Conservation (phyloP, 1,140 invertebrate species). For the Odontomachus brunneus region DNA sequence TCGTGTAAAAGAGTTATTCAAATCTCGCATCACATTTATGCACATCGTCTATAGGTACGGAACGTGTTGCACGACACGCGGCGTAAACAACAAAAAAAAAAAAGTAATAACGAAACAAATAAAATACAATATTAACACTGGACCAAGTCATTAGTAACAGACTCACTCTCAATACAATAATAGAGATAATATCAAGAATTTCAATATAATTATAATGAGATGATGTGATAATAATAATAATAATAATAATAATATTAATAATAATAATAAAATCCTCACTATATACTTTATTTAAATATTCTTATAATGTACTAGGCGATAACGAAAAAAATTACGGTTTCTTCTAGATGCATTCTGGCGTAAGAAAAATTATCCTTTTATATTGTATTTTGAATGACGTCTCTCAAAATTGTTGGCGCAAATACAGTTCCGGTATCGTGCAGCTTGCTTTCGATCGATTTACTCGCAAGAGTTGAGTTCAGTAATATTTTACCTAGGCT, state of each 20-base stretch:
- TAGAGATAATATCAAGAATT: conserved; percentile 77
- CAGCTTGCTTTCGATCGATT: conserved; percentile 1
- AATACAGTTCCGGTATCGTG: neutral
- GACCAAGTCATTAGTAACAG: conserved; percentile 83
- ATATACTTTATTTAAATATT: conserved; percentile 73
- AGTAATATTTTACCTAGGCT: neutral
- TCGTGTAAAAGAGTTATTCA: conserved; percentile 57
- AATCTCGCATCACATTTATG: conserved; percentile 61
- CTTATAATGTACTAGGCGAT: conserved; percentile 72
- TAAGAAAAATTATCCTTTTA: neutral
- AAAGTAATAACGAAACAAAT: conserved; percentile 86
- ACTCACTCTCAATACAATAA: conserved; percentile 83
- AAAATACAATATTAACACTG: conserved; percentile 86
- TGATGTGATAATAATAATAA: conserved; percentile 75
- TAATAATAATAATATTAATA: conserved; percentile 64
- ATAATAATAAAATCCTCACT: conserved; percentile 60
- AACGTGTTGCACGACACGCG: conserved; percentile 83
- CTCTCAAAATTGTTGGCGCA: neutral
- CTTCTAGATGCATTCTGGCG: neutral
- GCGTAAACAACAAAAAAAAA: conserved; percentile 84
- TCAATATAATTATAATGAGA: conserved; percentile 74
- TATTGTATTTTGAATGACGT: neutral
- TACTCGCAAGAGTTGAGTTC: neutral
- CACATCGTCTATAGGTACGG: conserved; percentile 80
- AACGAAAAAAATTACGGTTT: conserved; percentile 67